Conservation (phyloP, 2,797 vertebrate genomes). For the Leptodactylus fallax region DNA sequence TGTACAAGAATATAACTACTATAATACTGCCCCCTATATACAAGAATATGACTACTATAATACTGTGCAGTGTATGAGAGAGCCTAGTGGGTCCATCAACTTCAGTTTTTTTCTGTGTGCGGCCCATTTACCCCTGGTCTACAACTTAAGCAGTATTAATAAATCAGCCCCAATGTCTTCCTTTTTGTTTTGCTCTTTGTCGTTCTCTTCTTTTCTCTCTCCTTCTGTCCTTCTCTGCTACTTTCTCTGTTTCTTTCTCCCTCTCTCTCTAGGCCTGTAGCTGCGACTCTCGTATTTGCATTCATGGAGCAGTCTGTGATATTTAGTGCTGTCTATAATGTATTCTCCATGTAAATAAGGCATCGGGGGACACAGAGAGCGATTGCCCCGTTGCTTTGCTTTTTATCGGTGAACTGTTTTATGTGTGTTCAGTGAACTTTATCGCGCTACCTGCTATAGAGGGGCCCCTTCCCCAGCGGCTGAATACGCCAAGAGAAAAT, state of each 20-base stretch:
- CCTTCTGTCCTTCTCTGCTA: too few species aligned
- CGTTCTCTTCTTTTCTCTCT: too few species aligned
- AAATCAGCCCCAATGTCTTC: too few species aligned
- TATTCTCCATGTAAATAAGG: not conserved
- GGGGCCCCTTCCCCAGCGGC: conserved; percentile 56
- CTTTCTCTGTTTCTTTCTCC: not conserved
- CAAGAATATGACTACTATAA: too few species aligned
- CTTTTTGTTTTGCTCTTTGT: too few species aligned
- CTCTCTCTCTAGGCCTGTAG: not conserved
- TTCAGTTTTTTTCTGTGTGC: too few species aligned
- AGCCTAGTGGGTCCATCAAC: too few species aligned
- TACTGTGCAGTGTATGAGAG: too few species aligned
- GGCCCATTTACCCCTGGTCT: too few species aligned
- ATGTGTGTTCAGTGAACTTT: conserved; percentile 63
- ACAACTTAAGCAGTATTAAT: too few species aligned
- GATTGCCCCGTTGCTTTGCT: not conserved
- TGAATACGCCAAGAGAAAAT: conserved; percentile 58
- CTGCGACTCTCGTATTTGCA: not conserved
- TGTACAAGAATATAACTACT: too few species aligned
- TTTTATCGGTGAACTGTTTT: conserved; percentile 45
- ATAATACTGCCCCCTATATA: too few species aligned
- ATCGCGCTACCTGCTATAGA: conserved; percentile 60
- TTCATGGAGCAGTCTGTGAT: not conserved
- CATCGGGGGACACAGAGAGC: not conserved
- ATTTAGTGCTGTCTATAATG: conserved; percentile 9